A percentile compares a stretch with the other conserved stretches of the same genome.
phyloP scores from a whole-genome alignment of 92 coral and sea anemone species.

The Porites evermanni region DNA sequence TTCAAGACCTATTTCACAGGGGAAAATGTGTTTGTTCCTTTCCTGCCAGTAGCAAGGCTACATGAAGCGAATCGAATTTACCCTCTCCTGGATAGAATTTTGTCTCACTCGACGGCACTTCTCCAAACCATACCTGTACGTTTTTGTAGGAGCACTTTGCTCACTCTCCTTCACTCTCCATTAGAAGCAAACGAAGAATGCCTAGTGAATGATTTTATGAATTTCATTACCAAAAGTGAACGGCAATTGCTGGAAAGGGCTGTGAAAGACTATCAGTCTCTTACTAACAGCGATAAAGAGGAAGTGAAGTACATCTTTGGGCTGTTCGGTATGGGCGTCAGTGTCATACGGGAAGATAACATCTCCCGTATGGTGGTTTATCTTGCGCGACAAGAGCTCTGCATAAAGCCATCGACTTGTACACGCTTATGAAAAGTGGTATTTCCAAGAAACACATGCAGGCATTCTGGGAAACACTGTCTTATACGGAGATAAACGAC shows the following conservation, averaged over 20 bases:
- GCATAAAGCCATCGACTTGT: constrained; percentile 4
- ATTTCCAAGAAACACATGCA: not conserved
- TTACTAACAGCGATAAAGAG: not conserved
- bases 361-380: not conserved
- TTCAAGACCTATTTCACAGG: constrained; percentile 3
- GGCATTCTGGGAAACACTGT: constrained; percentile 12
- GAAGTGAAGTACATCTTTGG: constrained; percentile 1
- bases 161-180: not conserved
- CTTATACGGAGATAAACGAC: not conserved
- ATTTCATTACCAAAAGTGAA: not conserved
- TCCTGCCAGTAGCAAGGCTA: not conserved
- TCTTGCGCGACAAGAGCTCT: constrained; percentile 13
- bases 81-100: constrained; percentile 4
- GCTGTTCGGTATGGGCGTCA: constrained; percentile 3
- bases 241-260: constrained; percentile 3
- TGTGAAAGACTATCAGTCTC: constrained; percentile 7
- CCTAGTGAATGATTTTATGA: constrained; percentile 4
- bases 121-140: not conserved
- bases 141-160: not conserved
- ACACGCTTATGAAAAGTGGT: constrained; percentile 1
- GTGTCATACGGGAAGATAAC: not conserved
- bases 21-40: constrained; percentile 12
- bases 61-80: constrained; percentile 12
- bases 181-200: not conserved
- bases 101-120: constrained; percentile 2